These are phyloP conservation scores for Tangara arthus DNA, from an alignment of 2,797 vertebrate genomes.

Conservation along the genomic window DNA sequence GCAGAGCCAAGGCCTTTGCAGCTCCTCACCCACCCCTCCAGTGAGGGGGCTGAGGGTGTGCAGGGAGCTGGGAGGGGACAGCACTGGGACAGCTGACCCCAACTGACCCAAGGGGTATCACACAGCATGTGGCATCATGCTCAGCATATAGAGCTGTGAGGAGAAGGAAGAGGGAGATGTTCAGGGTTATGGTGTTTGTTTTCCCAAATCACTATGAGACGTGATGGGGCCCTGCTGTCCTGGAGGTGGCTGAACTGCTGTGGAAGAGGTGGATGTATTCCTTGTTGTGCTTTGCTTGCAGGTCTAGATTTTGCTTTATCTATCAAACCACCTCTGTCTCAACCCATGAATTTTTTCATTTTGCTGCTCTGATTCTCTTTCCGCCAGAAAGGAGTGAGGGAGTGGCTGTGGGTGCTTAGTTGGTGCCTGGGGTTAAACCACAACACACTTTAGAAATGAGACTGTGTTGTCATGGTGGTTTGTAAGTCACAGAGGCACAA, in stretches of 20 bases:
- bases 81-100: neutral
- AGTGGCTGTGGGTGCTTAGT: neutral
- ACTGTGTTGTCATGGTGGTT: neutral
- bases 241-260: neutral
- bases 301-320: neutral
- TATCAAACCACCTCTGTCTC: neutral
- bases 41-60: fast-evolving
- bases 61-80: neutral
- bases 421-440: neutral
- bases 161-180: neutral
- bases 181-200: neutral
- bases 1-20: neutral
- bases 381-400: neutral
- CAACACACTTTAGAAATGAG: neutral
- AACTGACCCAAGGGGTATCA: neutral
- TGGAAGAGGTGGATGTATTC: neutral
- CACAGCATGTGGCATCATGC: neutral
- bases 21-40: neutral
- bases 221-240: neutral
- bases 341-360: neutral
- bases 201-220: fast-evolving
- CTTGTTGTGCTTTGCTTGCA: neutral
- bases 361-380: neutral
- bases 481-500: neutral
- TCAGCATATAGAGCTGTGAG: neutral